Percentiles rank a stretch among this genome's conserved stretches.
Conservation (phyloP, 2,113 vertebrate genomes). For the Rhea americana region DNA sequence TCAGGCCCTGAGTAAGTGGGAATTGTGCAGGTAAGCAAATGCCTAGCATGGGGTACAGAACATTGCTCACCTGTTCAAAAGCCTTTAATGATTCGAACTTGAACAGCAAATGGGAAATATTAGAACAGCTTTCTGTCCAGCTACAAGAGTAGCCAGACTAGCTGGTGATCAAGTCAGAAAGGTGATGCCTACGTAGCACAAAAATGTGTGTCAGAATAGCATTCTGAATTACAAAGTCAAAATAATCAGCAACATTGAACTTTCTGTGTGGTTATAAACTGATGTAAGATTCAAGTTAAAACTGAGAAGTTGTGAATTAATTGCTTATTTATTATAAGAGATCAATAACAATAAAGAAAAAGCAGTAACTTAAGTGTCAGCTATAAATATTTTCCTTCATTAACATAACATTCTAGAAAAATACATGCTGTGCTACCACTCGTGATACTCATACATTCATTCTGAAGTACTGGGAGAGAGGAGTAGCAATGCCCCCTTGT, state of each 20-base stretch:
- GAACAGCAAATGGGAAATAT: not conserved
- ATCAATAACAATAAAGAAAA: not conserved
- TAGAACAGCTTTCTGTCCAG: not conserved
- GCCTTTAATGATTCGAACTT: not conserved
- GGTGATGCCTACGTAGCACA: rapidly evolving
- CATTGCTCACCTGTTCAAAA: not conserved
- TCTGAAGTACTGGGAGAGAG: not conserved
- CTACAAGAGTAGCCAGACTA: rapidly evolving
- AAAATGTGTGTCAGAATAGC: rapidly evolving
- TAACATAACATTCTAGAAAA: rapidly evolving
- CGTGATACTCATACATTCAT: rapidly evolving
- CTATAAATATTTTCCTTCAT: rapidly evolving
- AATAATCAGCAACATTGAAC: not conserved
- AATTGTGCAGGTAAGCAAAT: not conserved
- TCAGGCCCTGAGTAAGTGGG: rapidly evolving
- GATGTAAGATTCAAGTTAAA: not conserved
- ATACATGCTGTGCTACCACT: rapidly evolving
- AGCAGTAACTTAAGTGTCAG: rapidly evolving
- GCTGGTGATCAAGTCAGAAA: not conserved
- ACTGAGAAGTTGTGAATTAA: not conserved
- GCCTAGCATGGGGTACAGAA: not conserved
- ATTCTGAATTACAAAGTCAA: not conserved
- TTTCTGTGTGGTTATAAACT: rapidly evolving
- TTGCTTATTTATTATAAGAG: not conserved
- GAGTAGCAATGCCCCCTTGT: slow-evolving; percentile 65